Percentiles rank a stretch among this genome's conserved stretches.
Evolutionary conservation across 1,140 invertebrate species (phyloP).

Genomic region (Melipona quadrifasciata): DNA sequence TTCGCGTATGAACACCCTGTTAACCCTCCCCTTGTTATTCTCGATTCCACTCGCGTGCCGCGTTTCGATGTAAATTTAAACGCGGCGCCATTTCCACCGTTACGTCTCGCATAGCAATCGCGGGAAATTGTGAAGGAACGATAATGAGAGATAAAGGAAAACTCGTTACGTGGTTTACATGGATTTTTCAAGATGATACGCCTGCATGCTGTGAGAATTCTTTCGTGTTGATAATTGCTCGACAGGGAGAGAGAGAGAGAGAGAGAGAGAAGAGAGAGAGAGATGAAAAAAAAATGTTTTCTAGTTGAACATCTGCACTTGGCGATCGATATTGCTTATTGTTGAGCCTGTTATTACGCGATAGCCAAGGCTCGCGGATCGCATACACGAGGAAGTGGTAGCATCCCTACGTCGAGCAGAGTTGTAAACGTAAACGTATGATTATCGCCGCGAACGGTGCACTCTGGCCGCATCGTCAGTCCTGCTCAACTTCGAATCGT

Average conservation of each 20-base stretch:
- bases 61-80: neutral
- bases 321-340: neutral
- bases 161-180: neutral
- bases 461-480: slow-evolving; percentile 53
- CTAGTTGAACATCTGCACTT: slow-evolving; percentile 14
- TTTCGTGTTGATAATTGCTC: slow-evolving; percentile 7
- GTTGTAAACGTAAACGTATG: slow-evolving; percentile 60
- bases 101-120: neutral
- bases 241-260: neutral
- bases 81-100: neutral
- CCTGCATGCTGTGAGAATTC: neutral
- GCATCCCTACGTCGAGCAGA: slow-evolving; percentile 44
- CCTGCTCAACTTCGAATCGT: slow-evolving; percentile 48
- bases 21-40: neutral
- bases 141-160: neutral
- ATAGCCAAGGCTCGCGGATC: slow-evolving; percentile 53
- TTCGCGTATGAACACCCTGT: too few species aligned
- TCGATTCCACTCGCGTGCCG: slow-evolving; percentile 23
- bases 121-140: neutral
- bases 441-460: slow-evolving; percentile 70
- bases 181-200: neutral
- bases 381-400: slow-evolving; percentile 43
- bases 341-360: slow-evolving; percentile 56
- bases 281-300: neutral
- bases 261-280: too few species aligned